Base-by-base conservation (phyloP, 2,113 vertebrate genomes). In the Chaenogobius annularis region DNA sequence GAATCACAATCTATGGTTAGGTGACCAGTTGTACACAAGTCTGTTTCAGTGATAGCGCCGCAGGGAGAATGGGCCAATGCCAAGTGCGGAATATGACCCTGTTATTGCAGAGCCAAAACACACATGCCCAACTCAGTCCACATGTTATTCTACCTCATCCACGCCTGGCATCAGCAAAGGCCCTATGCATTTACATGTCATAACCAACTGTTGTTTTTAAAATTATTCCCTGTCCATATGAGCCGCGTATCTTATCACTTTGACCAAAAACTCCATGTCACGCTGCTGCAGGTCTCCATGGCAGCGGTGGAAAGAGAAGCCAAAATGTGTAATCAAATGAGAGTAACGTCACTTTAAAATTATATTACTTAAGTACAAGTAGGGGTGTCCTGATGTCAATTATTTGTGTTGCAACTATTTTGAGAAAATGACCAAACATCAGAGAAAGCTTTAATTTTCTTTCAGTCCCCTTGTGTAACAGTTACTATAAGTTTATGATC, bases 61-160 rank as follows among this genome's bases (percentile, higher is more conserved):
- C 65, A 72, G 67, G 23, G 56, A 70, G 44, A 72, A 68, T 63
- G 50, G 20, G 48, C 64, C 65, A 72, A 77, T 77, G 87, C 84
- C 83, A 80, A 76, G 62, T 65, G 78, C 64, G 73, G 71, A 88
- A 86, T 83, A 66, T 77, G 78, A 88, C 79, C 73, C 75, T 15
- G 43, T 66, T 31, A n/a, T 12, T 37, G n/a, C 40, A 0, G 64
- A 63, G 87, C 82, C 84, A 86, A 84, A 74, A 72, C 80, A 72
- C 71, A 81, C 63, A 54, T 55, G 54, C 75, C 74, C 64, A 20
- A 43, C 64, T 75, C 74, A 77, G 68, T 83, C 78, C 74, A 43
- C 66, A 68, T 81, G 66, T 50, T 65, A 80, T 73, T 44, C 64
- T 47, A 47, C 77, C 59, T 72, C 72, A 66, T 66, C 61, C 79